A percentile compares a stretch with the other conserved stretches of the same genome.
Evolutionary conservation across 2,113 vertebrate genomes (phyloP).

Genomic region (Meriones unguiculatus): DNA sequence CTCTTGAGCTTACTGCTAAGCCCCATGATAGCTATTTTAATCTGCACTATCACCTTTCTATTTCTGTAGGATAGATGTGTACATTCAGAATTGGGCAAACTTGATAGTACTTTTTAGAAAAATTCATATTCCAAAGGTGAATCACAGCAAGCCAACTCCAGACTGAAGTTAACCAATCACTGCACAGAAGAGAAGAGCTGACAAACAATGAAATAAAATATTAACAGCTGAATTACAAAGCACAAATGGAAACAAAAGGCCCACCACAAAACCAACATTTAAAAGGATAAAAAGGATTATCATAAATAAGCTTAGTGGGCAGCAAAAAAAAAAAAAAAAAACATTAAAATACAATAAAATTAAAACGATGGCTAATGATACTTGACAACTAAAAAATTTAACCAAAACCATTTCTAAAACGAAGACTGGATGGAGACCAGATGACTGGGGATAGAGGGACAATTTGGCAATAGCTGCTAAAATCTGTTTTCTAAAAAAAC

Average conservation of each 20-base stretch:
- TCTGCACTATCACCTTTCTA: not conserved
- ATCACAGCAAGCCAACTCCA: slow-evolving; percentile 33
- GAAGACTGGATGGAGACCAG: not conserved
- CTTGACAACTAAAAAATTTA: slow-evolving; percentile 30
- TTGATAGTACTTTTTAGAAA: slow-evolving; percentile 27
- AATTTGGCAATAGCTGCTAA: slow-evolving; percentile 6
- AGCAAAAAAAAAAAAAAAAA: slow-evolving; percentile 47
- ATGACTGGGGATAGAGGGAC: not conserved
- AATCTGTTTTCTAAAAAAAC: not conserved
- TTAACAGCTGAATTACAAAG: slow-evolving; percentile 12
- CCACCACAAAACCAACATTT: slow-evolving; percentile 18
- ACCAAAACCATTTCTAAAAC: not conserved
- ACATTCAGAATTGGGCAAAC: not conserved
- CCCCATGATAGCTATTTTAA: slow-evolving; percentile 42
- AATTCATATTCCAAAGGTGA: slow-evolving; percentile 48
- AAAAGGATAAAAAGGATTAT: slow-evolving; percentile 13
- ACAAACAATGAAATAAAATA: not conserved
- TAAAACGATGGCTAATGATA: slow-evolving; percentile 5
- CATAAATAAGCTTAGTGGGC: not conserved
- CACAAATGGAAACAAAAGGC: slow-evolving; percentile 29
- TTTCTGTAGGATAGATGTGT: not conserved
- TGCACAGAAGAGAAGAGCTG: not conserved
- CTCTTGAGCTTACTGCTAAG: not conserved
- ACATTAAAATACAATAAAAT: slow-evolving; percentile 49
- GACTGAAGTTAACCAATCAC: not conserved